Evolutionary conservation across 2,113 vertebrate species (phyloP).

Genomic region (Nesoenas mayeri): DNA sequence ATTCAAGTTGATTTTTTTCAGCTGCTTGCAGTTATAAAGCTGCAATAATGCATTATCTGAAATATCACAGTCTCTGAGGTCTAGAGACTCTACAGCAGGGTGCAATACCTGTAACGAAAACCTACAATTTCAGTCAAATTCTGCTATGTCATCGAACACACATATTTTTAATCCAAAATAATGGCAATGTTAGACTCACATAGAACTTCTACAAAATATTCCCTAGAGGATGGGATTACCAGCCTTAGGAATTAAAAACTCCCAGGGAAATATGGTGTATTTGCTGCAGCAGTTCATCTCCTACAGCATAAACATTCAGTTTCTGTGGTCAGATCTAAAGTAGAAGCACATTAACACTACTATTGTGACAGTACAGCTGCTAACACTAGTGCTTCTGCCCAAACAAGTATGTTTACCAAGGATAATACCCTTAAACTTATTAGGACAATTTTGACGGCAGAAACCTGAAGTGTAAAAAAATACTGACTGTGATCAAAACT

Average conservation of each 20-base stretch:
- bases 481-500: not conserved
- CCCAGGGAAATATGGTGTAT: not conserved
- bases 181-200: not conserved
- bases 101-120: constrained; percentile 80
- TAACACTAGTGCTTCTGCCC: not conserved
- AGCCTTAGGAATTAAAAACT: not conserved
- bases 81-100: constrained; percentile 77
- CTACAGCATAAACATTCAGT: not conserved
- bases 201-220: not conserved
- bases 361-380: not conserved
- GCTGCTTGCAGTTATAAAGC: constrained; percentile 76
- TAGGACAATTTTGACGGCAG: not conserved
- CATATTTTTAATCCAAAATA: not conserved
- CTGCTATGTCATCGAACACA: not conserved
- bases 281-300: not conserved
- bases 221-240: not conserved
- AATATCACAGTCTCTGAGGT: constrained; percentile 81
- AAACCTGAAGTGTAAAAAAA: not conserved
- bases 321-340: not conserved
- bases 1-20: constrained; percentile 79
- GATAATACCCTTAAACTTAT: not conserved
- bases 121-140: not conserved
- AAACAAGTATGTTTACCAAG: not conserved
- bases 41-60: constrained; percentile 80
- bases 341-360: not conserved